Evolutionary conservation across 2,888 invertebrate genomes (phyloP).

Genomic region (Epirrhoe alternata): DNA sequence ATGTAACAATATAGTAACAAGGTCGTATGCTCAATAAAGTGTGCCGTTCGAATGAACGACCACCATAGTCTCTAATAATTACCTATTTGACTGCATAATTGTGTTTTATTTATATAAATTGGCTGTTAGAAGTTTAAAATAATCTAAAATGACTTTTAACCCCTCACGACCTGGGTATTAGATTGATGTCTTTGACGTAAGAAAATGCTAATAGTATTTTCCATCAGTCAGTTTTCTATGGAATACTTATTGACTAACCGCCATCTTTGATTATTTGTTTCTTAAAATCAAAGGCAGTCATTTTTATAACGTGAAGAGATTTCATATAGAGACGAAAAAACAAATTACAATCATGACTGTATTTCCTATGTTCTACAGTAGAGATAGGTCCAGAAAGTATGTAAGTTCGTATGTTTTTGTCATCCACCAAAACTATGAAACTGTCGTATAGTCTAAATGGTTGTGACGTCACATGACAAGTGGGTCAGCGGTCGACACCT

Average conservation of each 20-base stretch:
- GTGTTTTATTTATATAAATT: slow-evolving; percentile 9
- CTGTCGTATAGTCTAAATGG: slow-evolving; percentile 5
- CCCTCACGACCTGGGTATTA: not conserved
- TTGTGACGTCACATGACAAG: slow-evolving; percentile 41
- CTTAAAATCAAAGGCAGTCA: too few species aligned
- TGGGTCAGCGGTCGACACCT: slow-evolving; percentile 52
- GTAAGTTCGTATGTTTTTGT: too few species aligned
- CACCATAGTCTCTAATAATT: slow-evolving; percentile 43
- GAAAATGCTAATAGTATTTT: too few species aligned
- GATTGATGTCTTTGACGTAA: not conserved
- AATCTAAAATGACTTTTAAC: not conserved
- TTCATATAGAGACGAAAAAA: too few species aligned
- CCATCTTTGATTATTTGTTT: too few species aligned
- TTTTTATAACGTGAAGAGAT: too few species aligned
- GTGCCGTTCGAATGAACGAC: slow-evolving; percentile 47
- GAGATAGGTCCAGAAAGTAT: too few species aligned
- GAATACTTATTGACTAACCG: too few species aligned
- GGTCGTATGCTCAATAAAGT: slow-evolving; percentile 49
- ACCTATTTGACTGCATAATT: slow-evolving; percentile 11
- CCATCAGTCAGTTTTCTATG: too few species aligned
- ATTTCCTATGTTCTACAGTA: too few species aligned
- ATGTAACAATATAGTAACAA: slow-evolving; percentile 39
- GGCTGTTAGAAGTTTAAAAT: not conserved
- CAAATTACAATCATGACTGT: too few species aligned
- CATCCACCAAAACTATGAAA: not conserved